These are phyloP conservation scores for Rhabditoides inermis DNA, from an alignment of 2,888 invertebrate genomes.

Conservation along the genomic window DNA sequence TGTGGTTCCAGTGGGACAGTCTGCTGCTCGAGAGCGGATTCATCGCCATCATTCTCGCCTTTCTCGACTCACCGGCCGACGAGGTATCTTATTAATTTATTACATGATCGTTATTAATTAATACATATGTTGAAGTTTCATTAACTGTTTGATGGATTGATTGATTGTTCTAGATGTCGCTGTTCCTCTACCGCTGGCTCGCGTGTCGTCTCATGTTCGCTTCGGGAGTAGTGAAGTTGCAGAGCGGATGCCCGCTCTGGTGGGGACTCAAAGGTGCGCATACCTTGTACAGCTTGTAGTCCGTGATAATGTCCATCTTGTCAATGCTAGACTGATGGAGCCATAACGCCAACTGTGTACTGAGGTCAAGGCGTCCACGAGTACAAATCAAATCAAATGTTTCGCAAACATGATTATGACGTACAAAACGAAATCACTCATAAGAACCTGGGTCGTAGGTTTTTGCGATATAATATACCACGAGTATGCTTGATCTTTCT, in stretches of 20 bases:
- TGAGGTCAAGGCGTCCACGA: too few relatives aligned
- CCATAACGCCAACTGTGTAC: too few relatives aligned
- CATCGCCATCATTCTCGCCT: conserved; percentile 65
- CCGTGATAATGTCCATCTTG: too few relatives aligned
- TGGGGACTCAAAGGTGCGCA: conserved; percentile 67
- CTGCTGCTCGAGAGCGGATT: conserved; percentile 69
- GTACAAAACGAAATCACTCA: too few relatives aligned
- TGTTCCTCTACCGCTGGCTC: conserved; percentile 60
- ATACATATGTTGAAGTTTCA: background rate
- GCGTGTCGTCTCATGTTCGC: conserved; percentile 68
- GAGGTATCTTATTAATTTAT: conserved; percentile 7
- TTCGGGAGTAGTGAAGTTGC: conserved; percentile 67
- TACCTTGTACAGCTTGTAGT: too few relatives aligned
- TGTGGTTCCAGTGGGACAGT: conserved; percentile 70
- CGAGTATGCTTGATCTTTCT: too few relatives aligned
- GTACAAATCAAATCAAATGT: too few relatives aligned
- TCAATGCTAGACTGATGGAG: too few relatives aligned
- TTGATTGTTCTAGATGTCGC: conserved; percentile 15
- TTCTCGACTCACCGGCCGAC: conserved; percentile 45
- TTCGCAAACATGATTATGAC: too few relatives aligned
- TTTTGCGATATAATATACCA: too few relatives aligned
- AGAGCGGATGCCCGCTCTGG: conserved; percentile 68
- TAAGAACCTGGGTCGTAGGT: too few relatives aligned
- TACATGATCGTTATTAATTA: too few relatives aligned
- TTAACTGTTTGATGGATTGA: background rate